A percentile compares a stretch with the other conserved stretches of the same genome.
These are phyloP conservation scores for Montifringilla adamsi DNA, from an alignment of 2,113 vertebrate genomes.

Conservation along the genomic window DNA sequence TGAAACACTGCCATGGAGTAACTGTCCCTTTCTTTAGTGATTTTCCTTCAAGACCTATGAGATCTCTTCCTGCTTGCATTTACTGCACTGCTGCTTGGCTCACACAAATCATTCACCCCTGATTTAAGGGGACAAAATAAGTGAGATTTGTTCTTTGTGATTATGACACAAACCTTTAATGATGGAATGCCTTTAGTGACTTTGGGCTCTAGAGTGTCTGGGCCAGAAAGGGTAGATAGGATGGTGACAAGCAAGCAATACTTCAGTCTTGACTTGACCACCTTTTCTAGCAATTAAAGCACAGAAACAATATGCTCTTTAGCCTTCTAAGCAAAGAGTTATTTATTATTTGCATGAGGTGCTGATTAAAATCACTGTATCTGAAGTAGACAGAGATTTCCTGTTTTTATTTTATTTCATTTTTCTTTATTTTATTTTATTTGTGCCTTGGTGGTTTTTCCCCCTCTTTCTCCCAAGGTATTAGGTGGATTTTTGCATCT, in stretches of 20 bases:
- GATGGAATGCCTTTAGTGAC: slow-evolving; percentile 40
- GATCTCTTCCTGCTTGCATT: background rate
- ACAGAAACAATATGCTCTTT: background rate
- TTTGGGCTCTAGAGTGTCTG: slow-evolving; percentile 24
- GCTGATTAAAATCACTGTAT: background rate
- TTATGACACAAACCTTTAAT: slow-evolving; percentile 47
- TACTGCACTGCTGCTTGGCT: background rate
- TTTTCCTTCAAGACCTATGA: background rate
- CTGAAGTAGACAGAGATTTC: background rate
- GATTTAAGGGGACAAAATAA: slow-evolving; percentile 53
- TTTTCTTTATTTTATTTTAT: background rate
- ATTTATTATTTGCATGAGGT: background rate
- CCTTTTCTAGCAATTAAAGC: background rate
- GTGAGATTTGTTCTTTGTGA: slow-evolving; percentile 50
- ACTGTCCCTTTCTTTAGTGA: background rate
- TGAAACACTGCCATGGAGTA: background rate
- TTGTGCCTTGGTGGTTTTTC: background rate
- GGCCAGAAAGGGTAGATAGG: slow-evolving; percentile 28
- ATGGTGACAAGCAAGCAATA: background rate
- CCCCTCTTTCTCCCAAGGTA: background rate
- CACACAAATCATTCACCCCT: background rate
- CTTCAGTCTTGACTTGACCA: background rate
- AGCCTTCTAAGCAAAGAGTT: background rate
- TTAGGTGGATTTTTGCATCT: slow-evolving; percentile 25
- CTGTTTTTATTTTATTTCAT: background rate